Evolutionary conservation across 2,888 invertebrate species (phyloP), one percentile per base, ranked within the genome.

Genomic region (Endomychus coccineus): DNA sequence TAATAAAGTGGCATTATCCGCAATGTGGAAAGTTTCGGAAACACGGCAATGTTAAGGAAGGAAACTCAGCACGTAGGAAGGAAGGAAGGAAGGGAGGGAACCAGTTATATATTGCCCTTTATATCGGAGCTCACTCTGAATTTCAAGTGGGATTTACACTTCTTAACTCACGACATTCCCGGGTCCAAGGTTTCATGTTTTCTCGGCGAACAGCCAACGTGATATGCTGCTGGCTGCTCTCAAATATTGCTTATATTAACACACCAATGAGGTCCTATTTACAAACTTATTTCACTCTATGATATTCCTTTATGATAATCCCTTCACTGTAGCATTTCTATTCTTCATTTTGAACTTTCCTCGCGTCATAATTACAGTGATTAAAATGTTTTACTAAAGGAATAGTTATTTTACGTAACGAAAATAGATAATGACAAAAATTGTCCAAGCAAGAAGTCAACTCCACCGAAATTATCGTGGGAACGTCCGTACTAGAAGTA

Each of bases 31-130:
- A 55, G 52, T 52, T 54, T 54, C 56, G 56, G 57, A 56, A 58
- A 46, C 50, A 43, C 47, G 50, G 39, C 48, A 51, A 48, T 57
- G 57, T 57, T 50, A 41, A 56, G 57, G 56, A 58, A 56, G 56
- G 56, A 58, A 56, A 45, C 51, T 47, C 44, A 39, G 50, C 49
- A 52, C 49, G 55, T 51, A 52, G 56, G 56, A 57, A 61, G 60
- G 59, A 60, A 60, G 61, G 58, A 58, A 56, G 57, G 55, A 55
- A 54, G 50, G 46, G 50, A 46, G 50, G 50, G 49, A 58, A 52
- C 50, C 49, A 42, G 52, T 53, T 54, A 54, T 56, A 56, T 56
- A 55, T 55, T 54, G 50, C 55, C 48, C 52, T 32, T 52, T 54
- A 55, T 55, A 57, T 56, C 52, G 51, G 42, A 43, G 48, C 47